Evolutionary conservation across 1,140 invertebrate genomes (phyloP), one percentile per base, ranked within the genome.

Genomic region (Lucilia cuprina): DNA sequence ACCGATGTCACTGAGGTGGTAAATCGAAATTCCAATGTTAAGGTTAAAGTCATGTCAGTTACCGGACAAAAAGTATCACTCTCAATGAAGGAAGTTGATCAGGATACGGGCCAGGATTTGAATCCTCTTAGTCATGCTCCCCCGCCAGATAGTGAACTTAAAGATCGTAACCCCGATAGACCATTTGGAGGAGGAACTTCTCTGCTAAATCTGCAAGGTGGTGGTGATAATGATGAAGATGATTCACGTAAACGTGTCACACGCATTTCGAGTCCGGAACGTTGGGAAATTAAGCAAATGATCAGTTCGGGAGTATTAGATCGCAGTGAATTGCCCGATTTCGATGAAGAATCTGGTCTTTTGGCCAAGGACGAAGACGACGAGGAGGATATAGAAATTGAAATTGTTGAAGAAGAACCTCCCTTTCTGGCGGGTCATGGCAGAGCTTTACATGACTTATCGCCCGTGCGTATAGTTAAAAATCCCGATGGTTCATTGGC

Each of bases 371-470:
- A 96, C 83, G 97, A 98, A 88, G 96, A 97, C 83, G 97, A 97
- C 84, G 98, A 99, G 91, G 99, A 99, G 87, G 99, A 99, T 90
- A 96, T 99, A 82, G 99, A 99, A 92, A 99, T 99, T 85, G 99
- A 99, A 92, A 93, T 99, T 55, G 98, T 99, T 0, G 99, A 99
- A 92, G 99, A 99, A 84, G 98, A 99, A 89, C 97, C 99, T 0
- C 96, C 98, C 2, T 99, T 99, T 91, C 92, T 99, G 0, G 94
- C 96, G 84, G 97, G 97, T 0, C 97, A 98, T 90, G 97, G 97
- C 0, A 91, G 97, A 86, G 95, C 97, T 0, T 89, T 98, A 2
- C 95, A 98, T 85, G 98, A 99, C 89, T 92, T 99, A 0, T 98
- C 97, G 87, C 99, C 99, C 2, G 95, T 96, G 5, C 94, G 99